Base-by-base conservation (phyloP, 2,797 vertebrate species). In the Serranus cabrilla region DNA sequence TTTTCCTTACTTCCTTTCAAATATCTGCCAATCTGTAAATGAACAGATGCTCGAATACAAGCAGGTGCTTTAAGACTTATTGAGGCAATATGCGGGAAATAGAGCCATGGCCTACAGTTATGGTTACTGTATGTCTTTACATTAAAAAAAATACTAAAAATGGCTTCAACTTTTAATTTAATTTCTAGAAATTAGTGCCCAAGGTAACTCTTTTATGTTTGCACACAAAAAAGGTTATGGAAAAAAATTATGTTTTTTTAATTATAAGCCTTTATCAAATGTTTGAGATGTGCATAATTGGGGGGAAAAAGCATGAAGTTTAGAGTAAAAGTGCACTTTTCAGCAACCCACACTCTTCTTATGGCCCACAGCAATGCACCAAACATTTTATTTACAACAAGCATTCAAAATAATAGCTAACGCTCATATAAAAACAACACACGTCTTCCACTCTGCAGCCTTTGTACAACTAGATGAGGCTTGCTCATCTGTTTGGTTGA, bases 1-100 rank as follows among this genome's bases (percentile, higher is more conserved):
- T 80, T 79, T 81, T 74, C 74, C 75, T 80, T 82, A 74, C 87
- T 85, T 78, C 67, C 74, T 87, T 86, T 54, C n/a, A 71, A 85
- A 78, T 88, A 59, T 85, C 80, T 73, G 54, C 55, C 51, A 67
- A 55, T 56, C 49, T 39, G 47, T 66, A 71, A 84, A 81, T 25
- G 18, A 88, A 47, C 77, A 84, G 77, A 87, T 87, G 79, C 73
- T 73, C 1, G 8, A 12, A 70, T 70, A 40, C 72, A 63, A 76
- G 49, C 46, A 34, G 51, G 25, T 59, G 52, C 43, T 20, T 63
- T 2, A 43, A 27, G 42, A 82, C 34, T 52, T n/a, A 11, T 31
- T 54, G 52, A 13, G 20, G 56, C 2, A 1, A 64, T 61, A 25
- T 62, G 20, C 0, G 5, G 20, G 31, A 11, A 12, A 47, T 67